Evolutionary conservation across 2,888 invertebrate species (phyloP), one percentile per base, ranked within the genome.

Genomic region (Eubasilissa splendida): DNA sequence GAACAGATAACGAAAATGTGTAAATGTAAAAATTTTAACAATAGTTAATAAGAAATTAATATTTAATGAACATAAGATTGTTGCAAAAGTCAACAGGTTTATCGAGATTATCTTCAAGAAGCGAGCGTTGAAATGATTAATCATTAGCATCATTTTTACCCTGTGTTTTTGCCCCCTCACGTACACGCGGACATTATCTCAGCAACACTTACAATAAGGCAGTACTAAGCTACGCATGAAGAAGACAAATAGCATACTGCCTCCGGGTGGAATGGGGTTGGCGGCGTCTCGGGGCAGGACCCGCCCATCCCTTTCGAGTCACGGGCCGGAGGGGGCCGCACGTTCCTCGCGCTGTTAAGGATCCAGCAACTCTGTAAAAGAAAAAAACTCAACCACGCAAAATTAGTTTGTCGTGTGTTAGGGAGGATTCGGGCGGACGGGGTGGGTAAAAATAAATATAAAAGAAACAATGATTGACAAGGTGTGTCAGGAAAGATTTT

Each of bases 351-450:
- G n/a, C 11, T 66, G 42, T 5, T 11, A 31, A 50, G n/a, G 42
- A 66, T 50, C 42, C n/a, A 12, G 5, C 50, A 42, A 12, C 66
- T 66, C 42, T 63, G 22, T 33, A n/a, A 42, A 0, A 33, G 63
- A 66, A 8, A 4, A 66, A 50, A 50, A 52, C 11, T 9, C n/a
- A 31, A 50, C 9, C 12, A n/a, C n/a, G n/a, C 14, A 9, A 66
- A 66, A 66, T 66, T 50, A 52, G 50, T 66, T 66, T 66, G 66
- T 66, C 66, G 50, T n/a, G 31, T 31, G 31, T 63, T 63, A 10
- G 31, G 4, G 31, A 60, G 11, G 31, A 8, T 31, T 31, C 31
- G 11, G 14, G 10, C 31, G 22, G 60, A 60, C 31, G 60, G 10
- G 14, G 7, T 14, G 42, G 3, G 42, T 42, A 0, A 42, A 22